phyloP scores from a whole-genome alignment of 2,113 vertebrate species.

The Apodemus sylvaticus region DNA sequence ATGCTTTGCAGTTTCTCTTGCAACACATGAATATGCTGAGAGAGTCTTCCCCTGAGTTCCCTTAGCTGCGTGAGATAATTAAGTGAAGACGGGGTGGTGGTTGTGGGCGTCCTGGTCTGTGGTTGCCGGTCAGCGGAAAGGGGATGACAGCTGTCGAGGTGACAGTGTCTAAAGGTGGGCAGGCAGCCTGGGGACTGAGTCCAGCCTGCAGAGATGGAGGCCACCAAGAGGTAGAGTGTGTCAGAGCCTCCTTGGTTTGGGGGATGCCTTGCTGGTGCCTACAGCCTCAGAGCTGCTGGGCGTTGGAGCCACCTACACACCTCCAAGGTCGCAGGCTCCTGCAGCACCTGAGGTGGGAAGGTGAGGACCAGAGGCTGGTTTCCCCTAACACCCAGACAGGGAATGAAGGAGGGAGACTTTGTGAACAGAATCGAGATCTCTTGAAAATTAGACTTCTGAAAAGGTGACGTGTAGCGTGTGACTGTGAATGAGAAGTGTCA shows the following conservation, averaged over 20 bases:
- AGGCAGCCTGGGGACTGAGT: not conserved
- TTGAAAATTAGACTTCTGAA: not conserved
- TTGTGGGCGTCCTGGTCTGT: not conserved
- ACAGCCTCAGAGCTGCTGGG: not conserved
- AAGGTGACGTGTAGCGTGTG: not conserved
- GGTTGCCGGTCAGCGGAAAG: not conserved
- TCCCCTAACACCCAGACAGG: not conserved
- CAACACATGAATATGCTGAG: not conserved
- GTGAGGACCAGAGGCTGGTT: not conserved
- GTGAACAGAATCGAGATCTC: not conserved
- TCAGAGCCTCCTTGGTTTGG: not conserved
- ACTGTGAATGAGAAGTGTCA: not conserved
- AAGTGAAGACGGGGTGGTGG: not conserved
- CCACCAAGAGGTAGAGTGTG: not conserved
- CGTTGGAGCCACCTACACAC: not conserved
- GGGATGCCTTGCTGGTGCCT: not conserved
- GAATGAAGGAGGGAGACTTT: not conserved
- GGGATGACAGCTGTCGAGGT: not conserved
- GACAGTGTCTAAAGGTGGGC: not conserved
- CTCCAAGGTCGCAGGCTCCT: not conserved
- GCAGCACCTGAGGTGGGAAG: not conserved
- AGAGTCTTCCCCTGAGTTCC: not conserved
- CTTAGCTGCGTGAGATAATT: not conserved
- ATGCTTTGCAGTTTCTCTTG: not conserved
- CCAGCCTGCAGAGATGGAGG: not conserved